Percentiles rank a stretch among this genome's conserved stretches.
Conservation (phyloP, 1,140 invertebrate genomes). For the Copidosoma floridanum region DNA sequence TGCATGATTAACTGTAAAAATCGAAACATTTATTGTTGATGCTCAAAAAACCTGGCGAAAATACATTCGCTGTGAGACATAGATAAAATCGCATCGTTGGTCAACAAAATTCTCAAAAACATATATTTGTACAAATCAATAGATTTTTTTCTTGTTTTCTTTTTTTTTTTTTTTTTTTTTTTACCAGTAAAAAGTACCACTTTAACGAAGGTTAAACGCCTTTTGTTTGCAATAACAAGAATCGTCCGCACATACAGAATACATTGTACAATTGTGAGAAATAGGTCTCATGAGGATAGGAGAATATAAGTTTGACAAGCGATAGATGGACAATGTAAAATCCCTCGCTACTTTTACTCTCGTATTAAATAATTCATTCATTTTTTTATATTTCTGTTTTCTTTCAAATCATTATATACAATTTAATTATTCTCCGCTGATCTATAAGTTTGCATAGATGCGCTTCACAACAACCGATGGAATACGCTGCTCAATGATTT, state of each 20-base stretch:
- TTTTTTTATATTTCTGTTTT: slow-evolving; percentile 13
- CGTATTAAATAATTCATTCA: slow-evolving; percentile 16
- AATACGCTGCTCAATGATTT: slow-evolving; percentile 25
- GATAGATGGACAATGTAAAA: slow-evolving; percentile 26
- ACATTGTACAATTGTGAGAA: slow-evolving; percentile 27
- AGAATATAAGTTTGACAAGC: slow-evolving; percentile 22
- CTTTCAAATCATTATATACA: slow-evolving; percentile 37
- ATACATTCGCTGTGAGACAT: slow-evolving; percentile 17
- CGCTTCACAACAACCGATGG: slow-evolving; percentile 19
- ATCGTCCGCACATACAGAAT: slow-evolving; percentile 25
- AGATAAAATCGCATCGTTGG: slow-evolving; percentile 19
- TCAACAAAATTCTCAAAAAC: slow-evolving; percentile 14
- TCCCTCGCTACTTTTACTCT: slow-evolving; percentile 17
- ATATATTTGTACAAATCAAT: slow-evolving; percentile 27
- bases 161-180: too few species aligned
- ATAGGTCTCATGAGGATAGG: slow-evolving; percentile 26
- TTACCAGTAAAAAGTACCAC: slow-evolving; percentile 10
- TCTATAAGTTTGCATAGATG: slow-evolving; percentile 20
- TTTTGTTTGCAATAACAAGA: slow-evolving; percentile 19
- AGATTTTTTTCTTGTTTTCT: slow-evolving; percentile 11
- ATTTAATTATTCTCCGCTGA: slow-evolving; percentile 32
- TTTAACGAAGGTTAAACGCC: slow-evolving; percentile 24
- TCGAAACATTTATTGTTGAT: slow-evolving; percentile 14
- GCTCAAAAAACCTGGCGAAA: slow-evolving; percentile 12
- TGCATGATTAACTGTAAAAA: slow-evolving; percentile 9